Evolutionary conservation across 1,140 invertebrate species (phyloP).

Genomic region (Ceratosolen solmsi): DNA sequence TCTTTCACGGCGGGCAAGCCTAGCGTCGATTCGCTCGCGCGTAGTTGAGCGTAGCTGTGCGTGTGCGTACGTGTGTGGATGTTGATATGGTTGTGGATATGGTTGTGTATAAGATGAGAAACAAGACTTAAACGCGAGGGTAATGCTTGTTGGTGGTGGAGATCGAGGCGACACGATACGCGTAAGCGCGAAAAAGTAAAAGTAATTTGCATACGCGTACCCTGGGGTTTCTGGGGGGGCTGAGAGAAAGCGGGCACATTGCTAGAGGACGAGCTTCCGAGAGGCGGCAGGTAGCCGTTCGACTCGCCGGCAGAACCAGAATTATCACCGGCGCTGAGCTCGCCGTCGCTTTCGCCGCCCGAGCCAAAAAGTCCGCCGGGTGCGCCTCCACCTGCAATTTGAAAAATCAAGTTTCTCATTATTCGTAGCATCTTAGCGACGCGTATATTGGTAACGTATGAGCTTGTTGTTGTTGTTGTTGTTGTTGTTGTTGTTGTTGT

Average conservation of each 20-base stretch:
- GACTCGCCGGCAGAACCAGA: conserved; percentile 33
- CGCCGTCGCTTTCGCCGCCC: conserved; percentile 52
- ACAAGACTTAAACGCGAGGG: no score
- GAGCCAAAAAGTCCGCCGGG: conserved; percentile 56
- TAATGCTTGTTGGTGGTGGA: no score
- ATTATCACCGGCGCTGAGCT: conserved; percentile 56
- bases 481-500: no score
- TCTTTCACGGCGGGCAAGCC: no score
- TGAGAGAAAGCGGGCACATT: conserved; percentile 57
- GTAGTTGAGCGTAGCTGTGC: no score
- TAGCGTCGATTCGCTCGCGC: no score
- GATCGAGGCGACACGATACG: no score
- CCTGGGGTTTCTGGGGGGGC: conserved; percentile 52
- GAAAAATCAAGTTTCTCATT: conserved; percentile 15
- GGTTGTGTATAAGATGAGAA: no score
- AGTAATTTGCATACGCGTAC: conserved; percentile 42
- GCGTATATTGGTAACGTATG: no score
- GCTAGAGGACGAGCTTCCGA: conserved; percentile 56
- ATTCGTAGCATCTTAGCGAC: background rate
- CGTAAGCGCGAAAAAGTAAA: conserved; percentile 11
- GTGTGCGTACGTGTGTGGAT: no score
- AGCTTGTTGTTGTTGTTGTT: no score
- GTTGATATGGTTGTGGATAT: no score
- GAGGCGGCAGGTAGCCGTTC: conserved; percentile 62
- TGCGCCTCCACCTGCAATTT: conserved; percentile 29